Percentiles rank a stretch among this genome's conserved stretches.
Conservation (phyloP, 2,888 invertebrate species). For the Prosapia bicincta region DNA sequence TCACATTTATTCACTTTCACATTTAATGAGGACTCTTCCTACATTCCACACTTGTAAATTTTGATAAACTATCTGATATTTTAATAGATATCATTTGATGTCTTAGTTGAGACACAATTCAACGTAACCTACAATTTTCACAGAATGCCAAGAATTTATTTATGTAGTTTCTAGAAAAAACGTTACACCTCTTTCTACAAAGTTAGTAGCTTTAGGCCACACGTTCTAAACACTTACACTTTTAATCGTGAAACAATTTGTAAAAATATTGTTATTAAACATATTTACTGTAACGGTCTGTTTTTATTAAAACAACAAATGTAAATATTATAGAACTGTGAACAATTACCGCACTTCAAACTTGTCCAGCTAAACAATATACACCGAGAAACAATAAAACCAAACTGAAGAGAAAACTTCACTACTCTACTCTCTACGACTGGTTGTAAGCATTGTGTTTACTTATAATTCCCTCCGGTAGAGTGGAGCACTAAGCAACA, state of each 20-base stretch:
- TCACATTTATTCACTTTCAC: neutral
- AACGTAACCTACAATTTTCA: neutral
- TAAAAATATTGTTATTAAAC: too few species aligned
- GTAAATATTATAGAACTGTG: too few species aligned
- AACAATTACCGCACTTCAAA: too few species aligned
- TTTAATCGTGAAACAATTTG: too few species aligned
- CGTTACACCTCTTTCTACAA: neutral
- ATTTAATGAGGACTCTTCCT: neutral
- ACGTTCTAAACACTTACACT: too few species aligned
- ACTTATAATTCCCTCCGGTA: neutral
- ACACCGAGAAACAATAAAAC: neutral
- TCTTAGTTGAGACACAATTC: neutral
- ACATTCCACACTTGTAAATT: neutral
- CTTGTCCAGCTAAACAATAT: too few species aligned
- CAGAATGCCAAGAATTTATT: neutral
- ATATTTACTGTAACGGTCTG: too few species aligned
- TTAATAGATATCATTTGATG: neutral
- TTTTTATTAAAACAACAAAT: too few species aligned
- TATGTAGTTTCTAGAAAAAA: neutral
- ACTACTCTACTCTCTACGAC: too few species aligned
- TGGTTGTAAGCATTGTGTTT: neutral
- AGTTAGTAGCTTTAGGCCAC: too few species aligned
- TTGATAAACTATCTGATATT: neutral
- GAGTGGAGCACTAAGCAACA: neutral
- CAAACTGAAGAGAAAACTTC: neutral